Conservation (phyloP, 2,888 invertebrate genomes). For the Hypolimnas misippus region DNA sequence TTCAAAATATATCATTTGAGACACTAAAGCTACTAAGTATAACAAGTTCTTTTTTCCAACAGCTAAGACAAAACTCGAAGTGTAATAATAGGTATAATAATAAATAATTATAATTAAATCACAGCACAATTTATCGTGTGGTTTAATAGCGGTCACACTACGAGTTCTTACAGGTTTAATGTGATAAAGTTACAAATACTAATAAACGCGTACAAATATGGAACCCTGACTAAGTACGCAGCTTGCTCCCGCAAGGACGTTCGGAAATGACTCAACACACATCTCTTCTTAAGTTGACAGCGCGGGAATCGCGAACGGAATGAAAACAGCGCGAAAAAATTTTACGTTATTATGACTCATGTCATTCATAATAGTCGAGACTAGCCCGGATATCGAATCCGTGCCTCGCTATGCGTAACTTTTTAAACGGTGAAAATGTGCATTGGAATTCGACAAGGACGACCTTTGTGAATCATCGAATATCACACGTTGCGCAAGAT, state of each 20-base stretch:
- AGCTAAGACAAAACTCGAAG: background rate
- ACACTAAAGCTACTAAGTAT: no score
- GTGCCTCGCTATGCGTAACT: constrained; percentile 21
- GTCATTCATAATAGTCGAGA: constrained; percentile 24
- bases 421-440: constrained; percentile 44
- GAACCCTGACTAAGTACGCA: constrained; percentile 50
- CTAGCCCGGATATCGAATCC: constrained; percentile 29
- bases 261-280: constrained; percentile 56
- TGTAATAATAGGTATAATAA: no score
- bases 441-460: constrained; percentile 43
- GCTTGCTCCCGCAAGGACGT: constrained; percentile 55
- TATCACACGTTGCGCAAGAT: constrained; percentile 14
- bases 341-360: constrained; percentile 30
- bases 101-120: background rate
- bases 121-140: background rate
- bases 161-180: constrained; percentile 27
- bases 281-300: constrained; percentile 41
- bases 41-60: constrained; percentile 13
- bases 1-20: no score
- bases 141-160: background rate
- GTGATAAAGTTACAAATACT: constrained; percentile 47
- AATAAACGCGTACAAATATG: constrained; percentile 41
- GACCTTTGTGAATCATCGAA: constrained; percentile 44
- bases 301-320: constrained; percentile 28
- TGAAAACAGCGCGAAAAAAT: constrained; percentile 20